Percentiles rank a stretch among this genome's conserved stretches.
phyloP scores from a whole-genome alignment of 2,113 vertebrate species.

The Paracanthobrama guichenoti region DNA sequence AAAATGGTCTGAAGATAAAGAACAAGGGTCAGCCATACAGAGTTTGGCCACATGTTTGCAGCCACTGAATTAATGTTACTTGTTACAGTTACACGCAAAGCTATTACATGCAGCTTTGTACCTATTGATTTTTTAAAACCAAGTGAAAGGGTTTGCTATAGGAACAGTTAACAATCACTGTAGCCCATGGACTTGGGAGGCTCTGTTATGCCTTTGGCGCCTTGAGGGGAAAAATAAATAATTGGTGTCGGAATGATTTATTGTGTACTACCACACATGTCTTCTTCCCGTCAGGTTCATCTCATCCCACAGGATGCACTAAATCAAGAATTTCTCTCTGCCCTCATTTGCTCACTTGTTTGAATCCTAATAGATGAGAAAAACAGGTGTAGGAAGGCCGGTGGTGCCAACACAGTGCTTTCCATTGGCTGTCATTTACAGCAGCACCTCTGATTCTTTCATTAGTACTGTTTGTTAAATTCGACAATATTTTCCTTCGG shows the following conservation, averaged over 20 bases:
- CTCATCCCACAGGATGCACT: constrained; percentile 30
- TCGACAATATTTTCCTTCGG: constrained; percentile 33
- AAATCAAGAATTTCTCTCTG: constrained; percentile 39
- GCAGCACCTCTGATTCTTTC: constrained; percentile 36
- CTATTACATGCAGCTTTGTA: constrained; percentile 10
- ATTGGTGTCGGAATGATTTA: constrained; percentile 48
- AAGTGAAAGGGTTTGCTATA: constrained; percentile 19
- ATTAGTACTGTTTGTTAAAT: constrained; percentile 44
- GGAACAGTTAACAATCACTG: constrained; percentile 33
- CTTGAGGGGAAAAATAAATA: constrained; percentile 48
- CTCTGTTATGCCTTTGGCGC: constrained; percentile 36
- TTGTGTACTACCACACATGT: constrained; percentile 37
- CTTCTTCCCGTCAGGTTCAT: constrained; percentile 41
- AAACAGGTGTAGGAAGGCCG: constrained; percentile 9
- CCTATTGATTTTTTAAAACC: constrained; percentile 45
- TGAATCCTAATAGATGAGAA: constrained; percentile 32
- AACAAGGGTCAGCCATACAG: constrained; percentile 3
- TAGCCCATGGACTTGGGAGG: constrained; percentile 33
- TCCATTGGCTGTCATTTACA: constrained; percentile 9
- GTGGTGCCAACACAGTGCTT: not conserved
- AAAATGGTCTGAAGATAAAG: constrained; percentile 25
- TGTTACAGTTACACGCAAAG: constrained; percentile 27
- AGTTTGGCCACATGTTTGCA: constrained; percentile 12
- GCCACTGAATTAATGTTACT: constrained; percentile 40
- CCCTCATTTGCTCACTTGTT: constrained; percentile 48